Percentiles rank a stretch among this genome's conserved stretches.
phyloP scores from a whole-genome alignment of 2,113 vertebrate genomes.

The Urocitellus parryii region DNA sequence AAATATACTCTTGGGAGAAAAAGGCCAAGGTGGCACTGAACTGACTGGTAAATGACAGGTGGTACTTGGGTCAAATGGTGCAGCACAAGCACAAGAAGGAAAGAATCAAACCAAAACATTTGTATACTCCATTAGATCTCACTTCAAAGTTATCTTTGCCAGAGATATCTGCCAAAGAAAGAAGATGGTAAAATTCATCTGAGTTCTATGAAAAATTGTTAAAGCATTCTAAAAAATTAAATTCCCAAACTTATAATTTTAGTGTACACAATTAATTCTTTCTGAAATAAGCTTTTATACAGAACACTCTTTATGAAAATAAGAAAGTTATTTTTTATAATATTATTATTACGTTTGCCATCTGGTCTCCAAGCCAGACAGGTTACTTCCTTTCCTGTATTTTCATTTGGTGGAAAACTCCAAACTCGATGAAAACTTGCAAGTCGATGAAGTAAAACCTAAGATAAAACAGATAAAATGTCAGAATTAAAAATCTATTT shows the following conservation, averaged over 20 bases:
- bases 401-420: constrained; percentile 96
- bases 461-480: constrained; percentile 29
- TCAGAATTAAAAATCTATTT: constrained; percentile 32
- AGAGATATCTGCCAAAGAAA: not conserved
- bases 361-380: constrained; percentile 98
- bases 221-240: not conserved
- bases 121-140: not conserved
- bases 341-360: constrained; percentile 95
- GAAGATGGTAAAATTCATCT: not conserved
- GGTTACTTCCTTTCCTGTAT: constrained; percentile 97
- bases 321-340: constrained; percentile 14
- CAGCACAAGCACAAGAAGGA: not conserved
- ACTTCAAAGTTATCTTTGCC: not conserved
- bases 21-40: not conserved
- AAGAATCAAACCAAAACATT: not conserved
- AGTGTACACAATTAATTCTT: constrained; percentile 17
- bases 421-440: constrained; percentile 97
- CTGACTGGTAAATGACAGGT: not conserved
- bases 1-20: not conserved
- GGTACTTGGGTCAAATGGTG: not conserved
- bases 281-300: not conserved
- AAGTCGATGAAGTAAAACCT: constrained; percentile 97
- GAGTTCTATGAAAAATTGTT: constrained; percentile 35
- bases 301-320: constrained; percentile 11
- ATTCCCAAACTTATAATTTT: constrained; percentile 19